Evolutionary conservation across 2,797 vertebrate species (phyloP).

Genomic region (Clarias platycephalus): DNA sequence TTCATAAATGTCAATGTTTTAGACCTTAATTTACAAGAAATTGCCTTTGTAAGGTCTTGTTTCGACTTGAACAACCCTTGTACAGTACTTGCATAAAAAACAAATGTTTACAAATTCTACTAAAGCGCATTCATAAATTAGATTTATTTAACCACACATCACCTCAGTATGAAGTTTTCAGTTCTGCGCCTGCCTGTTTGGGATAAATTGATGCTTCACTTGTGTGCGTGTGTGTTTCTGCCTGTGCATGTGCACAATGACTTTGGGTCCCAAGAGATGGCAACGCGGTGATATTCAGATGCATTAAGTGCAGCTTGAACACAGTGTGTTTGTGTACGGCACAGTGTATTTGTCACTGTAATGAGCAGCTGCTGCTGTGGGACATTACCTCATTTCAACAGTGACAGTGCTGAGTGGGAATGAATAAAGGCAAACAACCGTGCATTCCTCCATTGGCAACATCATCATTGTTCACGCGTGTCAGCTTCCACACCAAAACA

Average conservation of each 20-base stretch:
- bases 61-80: no score
- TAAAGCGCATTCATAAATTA: neutral
- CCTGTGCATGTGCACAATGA: neutral
- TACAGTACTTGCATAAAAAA: neutral
- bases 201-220: neutral
- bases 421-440: conserved; percentile 30
- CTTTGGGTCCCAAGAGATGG: neutral
- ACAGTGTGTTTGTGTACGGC: conserved; percentile 30
- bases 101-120: neutral
- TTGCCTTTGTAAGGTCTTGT: no score
- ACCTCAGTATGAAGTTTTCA: neutral
- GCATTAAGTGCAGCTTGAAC: conserved; percentile 12
- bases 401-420: conserved; percentile 32
- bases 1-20: no score
- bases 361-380: conserved; percentile 28
- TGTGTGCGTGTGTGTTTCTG: neutral
- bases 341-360: conserved; percentile 45
- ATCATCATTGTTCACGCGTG: conserved; percentile 36
- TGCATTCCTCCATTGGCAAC: conserved; percentile 3
- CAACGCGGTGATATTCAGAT: neutral
- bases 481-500: conserved; percentile 36
- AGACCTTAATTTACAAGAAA: no score
- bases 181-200: neutral
- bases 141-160: neutral
- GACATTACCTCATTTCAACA: conserved; percentile 35